Percentiles rank a stretch among this genome's conserved stretches.
phyloP scores from a whole-genome alignment of 2,888 invertebrate genomes.

The Mystacides longicornis region DNA sequence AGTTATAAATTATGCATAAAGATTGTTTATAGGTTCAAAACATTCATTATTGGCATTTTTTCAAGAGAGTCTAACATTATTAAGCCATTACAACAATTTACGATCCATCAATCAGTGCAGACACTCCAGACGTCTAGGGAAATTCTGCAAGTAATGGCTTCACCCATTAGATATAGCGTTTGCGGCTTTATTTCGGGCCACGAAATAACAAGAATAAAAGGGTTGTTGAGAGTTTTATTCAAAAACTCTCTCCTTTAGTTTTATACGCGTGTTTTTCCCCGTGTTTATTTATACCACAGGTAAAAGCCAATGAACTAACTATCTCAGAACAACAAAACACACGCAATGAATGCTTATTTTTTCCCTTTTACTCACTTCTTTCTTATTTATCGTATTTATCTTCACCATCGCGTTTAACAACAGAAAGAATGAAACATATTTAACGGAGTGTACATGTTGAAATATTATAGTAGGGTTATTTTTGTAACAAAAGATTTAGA shows the following conservation, averaged over 20 bases:
- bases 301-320: neutral
- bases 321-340: neutral
- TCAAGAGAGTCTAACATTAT: constrained; percentile 6
- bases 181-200: constrained; percentile 1
- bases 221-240: neutral
- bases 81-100: constrained; percentile 12
- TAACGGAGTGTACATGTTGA: no score
- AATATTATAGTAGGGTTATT: no score
- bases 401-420: no score
- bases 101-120: constrained; percentile 11
- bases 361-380: no score
- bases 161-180: constrained; percentile 14
- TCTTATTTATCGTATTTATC: no score
- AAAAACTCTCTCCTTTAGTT: neutral
- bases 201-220: neutral
- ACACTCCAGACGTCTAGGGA: constrained; percentile 10
- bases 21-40: constrained; percentile 5
- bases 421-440: no score
- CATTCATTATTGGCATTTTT: constrained; percentile 9
- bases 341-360: neutral
- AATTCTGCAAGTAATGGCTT: constrained; percentile 17
- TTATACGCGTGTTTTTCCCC: neutral
- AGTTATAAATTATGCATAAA: neutral
- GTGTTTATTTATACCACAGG: neutral
- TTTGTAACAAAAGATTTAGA: no score